A percentile compares a stretch with the other conserved stretches of the same genome.
Evolutionary conservation across 2,888 invertebrate genomes (phyloP).

Genomic region (Loripinus fragilis): DNA sequence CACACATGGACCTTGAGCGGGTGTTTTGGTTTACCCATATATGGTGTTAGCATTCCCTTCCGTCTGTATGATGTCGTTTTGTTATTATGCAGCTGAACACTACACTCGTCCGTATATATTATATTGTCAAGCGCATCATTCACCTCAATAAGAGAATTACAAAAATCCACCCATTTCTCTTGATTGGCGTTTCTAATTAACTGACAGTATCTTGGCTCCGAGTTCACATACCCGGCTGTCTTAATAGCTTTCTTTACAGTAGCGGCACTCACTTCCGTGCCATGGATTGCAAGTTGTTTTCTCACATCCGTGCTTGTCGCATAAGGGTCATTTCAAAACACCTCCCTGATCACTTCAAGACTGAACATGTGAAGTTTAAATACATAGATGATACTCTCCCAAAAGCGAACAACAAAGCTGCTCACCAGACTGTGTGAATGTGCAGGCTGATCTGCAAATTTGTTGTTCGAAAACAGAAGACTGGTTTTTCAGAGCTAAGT

Average conservation of each 20-base stretch:
- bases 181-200: constrained; percentile 31
- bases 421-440: too few species aligned
- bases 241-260: not conserved
- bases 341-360: too few species aligned
- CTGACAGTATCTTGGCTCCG: constrained; percentile 32
- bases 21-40: constrained; percentile 32
- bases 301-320: not conserved
- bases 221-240: not conserved
- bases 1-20: constrained; percentile 47
- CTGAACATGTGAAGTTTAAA: too few species aligned
- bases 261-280: not conserved
- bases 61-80: constrained; percentile 5
- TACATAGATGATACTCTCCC: too few species aligned
- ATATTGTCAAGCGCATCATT: constrained; percentile 41
- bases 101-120: constrained; percentile 47
- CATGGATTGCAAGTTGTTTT: not conserved
- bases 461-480: too few species aligned
- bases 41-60: not conserved
- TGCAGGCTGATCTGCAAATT: too few species aligned
- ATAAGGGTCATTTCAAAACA: not conserved
- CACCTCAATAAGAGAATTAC: constrained; percentile 11
- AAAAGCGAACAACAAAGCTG: too few species aligned
- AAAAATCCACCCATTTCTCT: constrained; percentile 27
- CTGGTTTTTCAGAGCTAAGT: too few species aligned
- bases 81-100: constrained; percentile 38